Evolutionary conservation across 2,888 invertebrate species (phyloP).

Genomic region (Petrophora chlorosata): DNA sequence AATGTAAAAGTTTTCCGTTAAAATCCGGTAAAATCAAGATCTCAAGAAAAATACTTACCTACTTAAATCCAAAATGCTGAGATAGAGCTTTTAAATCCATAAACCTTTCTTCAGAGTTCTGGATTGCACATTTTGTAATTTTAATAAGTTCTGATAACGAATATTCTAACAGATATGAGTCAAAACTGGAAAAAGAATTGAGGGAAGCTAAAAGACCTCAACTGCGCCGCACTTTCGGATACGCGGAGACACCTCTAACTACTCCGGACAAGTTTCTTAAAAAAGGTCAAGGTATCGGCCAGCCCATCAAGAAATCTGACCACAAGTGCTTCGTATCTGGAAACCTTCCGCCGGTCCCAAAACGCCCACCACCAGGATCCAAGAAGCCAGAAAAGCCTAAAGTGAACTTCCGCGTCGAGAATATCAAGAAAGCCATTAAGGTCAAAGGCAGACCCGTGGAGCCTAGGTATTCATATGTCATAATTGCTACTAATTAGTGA

Average conservation of each 20-base stretch:
- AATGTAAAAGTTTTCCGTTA: too few species aligned
- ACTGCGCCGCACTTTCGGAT: slow-evolving; percentile 86
- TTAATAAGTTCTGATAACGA: background rate
- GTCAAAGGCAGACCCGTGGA: slow-evolving; percentile 81
- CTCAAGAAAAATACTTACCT: too few species aligned
- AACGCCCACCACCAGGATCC: slow-evolving; percentile 59
- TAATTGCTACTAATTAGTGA: too few species aligned
- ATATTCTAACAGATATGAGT: slow-evolving; percentile 71
- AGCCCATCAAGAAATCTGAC: slow-evolving; percentile 64
- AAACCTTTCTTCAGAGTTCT: too few species aligned
- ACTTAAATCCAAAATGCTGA: too few species aligned
- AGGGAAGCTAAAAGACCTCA: slow-evolving; percentile 71
- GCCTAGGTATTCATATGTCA: slow-evolving; percentile 60
- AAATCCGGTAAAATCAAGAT: too few species aligned
- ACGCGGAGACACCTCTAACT: slow-evolving; percentile 84
- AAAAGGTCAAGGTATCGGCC: slow-evolving; percentile 82
- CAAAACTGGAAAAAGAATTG: slow-evolving; percentile 75
- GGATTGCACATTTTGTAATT: too few species aligned
- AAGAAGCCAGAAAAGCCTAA: slow-evolving; percentile 59
- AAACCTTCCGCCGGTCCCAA: slow-evolving; percentile 76
- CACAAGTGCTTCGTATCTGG: slow-evolving; percentile 67
- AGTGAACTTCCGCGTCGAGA: slow-evolving; percentile 83
- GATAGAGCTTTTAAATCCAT: too few species aligned
- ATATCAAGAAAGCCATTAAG: slow-evolving; percentile 84
- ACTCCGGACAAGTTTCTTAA: slow-evolving; percentile 85